Percentiles rank a stretch among this genome's conserved stretches.
Conservation (phyloP, 2,113 vertebrate species). For the Leucosticte australis region DNA sequence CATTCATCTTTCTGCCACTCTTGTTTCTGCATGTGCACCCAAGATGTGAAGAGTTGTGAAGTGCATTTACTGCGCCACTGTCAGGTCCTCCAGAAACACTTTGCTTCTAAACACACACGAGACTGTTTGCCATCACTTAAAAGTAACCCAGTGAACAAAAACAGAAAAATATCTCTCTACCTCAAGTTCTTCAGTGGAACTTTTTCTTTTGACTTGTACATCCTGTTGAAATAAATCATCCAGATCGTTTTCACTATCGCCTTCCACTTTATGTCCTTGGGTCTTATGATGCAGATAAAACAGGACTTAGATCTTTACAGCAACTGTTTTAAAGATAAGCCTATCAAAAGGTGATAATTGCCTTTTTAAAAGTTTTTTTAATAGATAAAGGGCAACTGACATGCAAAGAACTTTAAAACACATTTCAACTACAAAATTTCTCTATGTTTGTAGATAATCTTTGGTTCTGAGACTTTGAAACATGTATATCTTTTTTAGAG, state of each 20-base stretch:
- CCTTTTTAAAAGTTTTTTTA: neutral
- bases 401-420: neutral
- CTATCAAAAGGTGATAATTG: neutral
- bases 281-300: neutral
- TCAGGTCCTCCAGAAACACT: neutral
- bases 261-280: neutral
- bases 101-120: neutral
- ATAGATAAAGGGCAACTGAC: neutral
- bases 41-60: neutral
- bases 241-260: neutral
- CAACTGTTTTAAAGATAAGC: neutral
- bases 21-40: neutral
- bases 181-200: neutral
- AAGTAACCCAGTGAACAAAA: neutral
- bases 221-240: neutral
- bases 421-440: neutral
- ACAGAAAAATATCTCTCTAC: neutral
- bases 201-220: neutral
- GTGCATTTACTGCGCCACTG: fast-evolving
- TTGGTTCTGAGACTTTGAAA: neutral
- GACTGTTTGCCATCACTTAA: neutral
- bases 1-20: neutral
- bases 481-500: neutral
- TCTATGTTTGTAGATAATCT: neutral
- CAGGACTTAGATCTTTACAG: neutral